Percentiles rank a stretch among this genome's conserved stretches.
These are phyloP conservation scores for Oophaga sylvatica DNA, from an alignment of 2,797 vertebrate genomes.

Conservation along the genomic window DNA sequence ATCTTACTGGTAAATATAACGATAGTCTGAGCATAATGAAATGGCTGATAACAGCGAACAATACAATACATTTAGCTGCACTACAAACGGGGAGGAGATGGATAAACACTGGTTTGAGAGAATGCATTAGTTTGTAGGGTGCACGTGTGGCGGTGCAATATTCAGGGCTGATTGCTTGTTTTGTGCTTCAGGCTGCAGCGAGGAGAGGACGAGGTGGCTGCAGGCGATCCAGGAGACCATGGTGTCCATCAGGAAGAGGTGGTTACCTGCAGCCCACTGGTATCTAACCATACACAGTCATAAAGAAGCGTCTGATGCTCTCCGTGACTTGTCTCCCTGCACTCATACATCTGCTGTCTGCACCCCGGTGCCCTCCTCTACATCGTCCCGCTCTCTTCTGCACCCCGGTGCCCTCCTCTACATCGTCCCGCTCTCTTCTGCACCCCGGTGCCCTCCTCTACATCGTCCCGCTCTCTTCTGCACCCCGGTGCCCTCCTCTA, in stretches of 20 bases:
- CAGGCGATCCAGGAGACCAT: conserved; percentile 33
- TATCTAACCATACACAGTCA: not conserved
- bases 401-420: too few species aligned
- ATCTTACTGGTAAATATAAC: conserved; percentile 43
- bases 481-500: too few species aligned
- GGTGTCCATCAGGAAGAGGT: conserved; percentile 33
- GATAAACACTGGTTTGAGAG: too few species aligned
- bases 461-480: too few species aligned
- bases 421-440: too few species aligned
- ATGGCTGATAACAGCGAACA: not conserved
- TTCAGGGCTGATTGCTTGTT: not conserved
- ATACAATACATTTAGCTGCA: not conserved
- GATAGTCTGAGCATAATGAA: too few species aligned
- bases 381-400: too few species aligned
- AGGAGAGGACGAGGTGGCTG: conserved; percentile 42
- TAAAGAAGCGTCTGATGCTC: not conserved
- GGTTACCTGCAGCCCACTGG: not conserved
- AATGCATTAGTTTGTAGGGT: too few species aligned
- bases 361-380: too few species aligned
- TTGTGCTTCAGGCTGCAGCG: conserved; percentile 19
- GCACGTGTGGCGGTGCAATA: not conserved
- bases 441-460: too few species aligned
- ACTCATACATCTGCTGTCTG: not conserved
- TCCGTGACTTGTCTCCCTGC: too few species aligned
- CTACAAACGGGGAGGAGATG: not conserved